These are phyloP conservation scores for Panurus biarmicus DNA, from an alignment of 2,113 vertebrate species.

Conservation along the genomic window DNA sequence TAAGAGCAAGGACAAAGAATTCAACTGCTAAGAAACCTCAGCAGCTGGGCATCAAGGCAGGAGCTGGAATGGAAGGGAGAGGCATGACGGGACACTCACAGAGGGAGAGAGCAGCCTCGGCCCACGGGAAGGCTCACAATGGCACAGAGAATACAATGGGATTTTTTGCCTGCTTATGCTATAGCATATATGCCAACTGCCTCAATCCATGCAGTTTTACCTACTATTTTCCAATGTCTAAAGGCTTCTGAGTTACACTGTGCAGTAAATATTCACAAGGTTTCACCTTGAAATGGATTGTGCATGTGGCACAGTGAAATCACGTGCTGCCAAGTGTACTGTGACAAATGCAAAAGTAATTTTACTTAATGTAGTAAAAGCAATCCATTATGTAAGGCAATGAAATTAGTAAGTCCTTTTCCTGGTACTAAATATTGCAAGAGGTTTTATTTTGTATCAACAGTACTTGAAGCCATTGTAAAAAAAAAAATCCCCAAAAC, in stretches of 20 bases:
- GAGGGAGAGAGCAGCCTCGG: accelerated
- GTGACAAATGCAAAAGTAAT: not conserved
- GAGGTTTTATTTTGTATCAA: not conserved
- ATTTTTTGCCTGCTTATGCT: not conserved
- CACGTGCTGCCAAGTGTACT: not conserved
- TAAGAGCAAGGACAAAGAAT: slow-evolving; percentile 2
- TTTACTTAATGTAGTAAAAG: not conserved
- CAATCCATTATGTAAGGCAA: not conserved
- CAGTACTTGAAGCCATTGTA: not conserved
- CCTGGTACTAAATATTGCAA: not conserved
- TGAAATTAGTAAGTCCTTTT: not conserved
- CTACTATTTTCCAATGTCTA: not conserved
- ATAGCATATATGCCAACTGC: not conserved
- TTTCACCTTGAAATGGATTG: not conserved
- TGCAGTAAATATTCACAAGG: not conserved
- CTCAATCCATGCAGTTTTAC: not conserved
- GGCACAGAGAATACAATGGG: not conserved
- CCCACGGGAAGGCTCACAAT: not conserved
- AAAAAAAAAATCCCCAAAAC: not conserved
- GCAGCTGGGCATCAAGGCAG: slow-evolving; percentile 27
- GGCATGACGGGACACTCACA: not conserved
- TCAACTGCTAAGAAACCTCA: not conserved
- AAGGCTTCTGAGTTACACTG: not conserved
- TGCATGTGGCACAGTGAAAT: not conserved
- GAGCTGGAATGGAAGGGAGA: slow-evolving; percentile 33